Evolutionary conservation across 2,797 vertebrate genomes (phyloP), one percentile per base, ranked within the genome.

Genomic region (Cyprinella venusta): DNA sequence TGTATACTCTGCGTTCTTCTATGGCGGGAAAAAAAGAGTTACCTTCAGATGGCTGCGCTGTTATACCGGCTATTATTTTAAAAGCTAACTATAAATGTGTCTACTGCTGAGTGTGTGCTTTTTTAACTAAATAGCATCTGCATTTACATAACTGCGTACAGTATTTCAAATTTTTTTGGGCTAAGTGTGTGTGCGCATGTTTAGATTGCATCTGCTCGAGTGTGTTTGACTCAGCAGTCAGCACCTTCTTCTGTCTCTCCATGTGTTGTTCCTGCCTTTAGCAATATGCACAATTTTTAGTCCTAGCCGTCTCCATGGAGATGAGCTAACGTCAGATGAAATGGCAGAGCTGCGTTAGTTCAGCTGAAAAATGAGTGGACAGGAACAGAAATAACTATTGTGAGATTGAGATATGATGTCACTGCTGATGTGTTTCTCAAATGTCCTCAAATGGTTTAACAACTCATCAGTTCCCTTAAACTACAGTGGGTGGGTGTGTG

Each of bases 291-390:
- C n/a, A 38, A 61, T 59, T 71, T 79, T 16, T 18, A 63, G 76
- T 80, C 79, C 52, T 38, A 8, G 38, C 24, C 8, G 48, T 90
- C 71, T 84, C 86, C 82, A 85, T 79, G 77, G 84, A 79, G 81
- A 89, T 59, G 10, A 48, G 42, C 16, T 16, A 86, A 80, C 72
- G 76, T 83, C 64, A 81, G 74, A 42, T 40, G 76, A 88, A 80
- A 84, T 88, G 74, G 75, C 83, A 79, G 50, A 33, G 75, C 50
- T 71, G 24, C 33, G 30, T 68, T 21, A 26, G 24, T 84, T 81
- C n/a, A 33, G 16, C 45, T 78, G 67, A 79, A 65, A 84, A 42
- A 65, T 54, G 42, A 85, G 65, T 75, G 78, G 78, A 83, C 75
- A 81, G 24, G 67, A 71, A 82, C 75, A 81, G 48, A 83, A 81